Evolutionary conservation across 2,113 vertebrate genomes (phyloP), one percentile per base, ranked within the genome.

Genomic region (Eudyptes chrysolophus): DNA sequence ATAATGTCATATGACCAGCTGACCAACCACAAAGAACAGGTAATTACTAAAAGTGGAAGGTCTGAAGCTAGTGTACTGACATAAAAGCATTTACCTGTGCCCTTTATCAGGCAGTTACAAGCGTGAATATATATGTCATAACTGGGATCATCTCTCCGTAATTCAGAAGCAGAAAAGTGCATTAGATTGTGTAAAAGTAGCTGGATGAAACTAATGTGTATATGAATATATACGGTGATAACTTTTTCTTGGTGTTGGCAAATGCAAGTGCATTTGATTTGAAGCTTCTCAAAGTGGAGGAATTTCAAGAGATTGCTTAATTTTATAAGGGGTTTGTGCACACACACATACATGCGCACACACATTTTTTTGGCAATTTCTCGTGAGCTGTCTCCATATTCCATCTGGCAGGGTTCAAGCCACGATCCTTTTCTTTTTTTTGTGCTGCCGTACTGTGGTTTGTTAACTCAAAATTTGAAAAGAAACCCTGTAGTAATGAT

Each of bases 321-420:
- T 86, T 94, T 94, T 71, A 26, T 62, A 21, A 78, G 75, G 64
- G 42, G 26, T 75, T 96, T 94, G 58, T 89, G 76, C 83, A 62
- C 57, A 75, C 52, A 46, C 58, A 40, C 84, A 13, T 4, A 40
- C 84, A 13, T 4, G 30, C 58, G 20, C 46, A 26, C 66, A 72
- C 58, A 44, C 11, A 27, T n/a, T 72, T 72, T 80, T 92, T 89
- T 96, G 95, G 94, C 86, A 84, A 61, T 65, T 52, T 94, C 69
- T 76, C 54, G 84, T 82, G 83, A 87, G 76, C 85, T 75, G 64
- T 86, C 94, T 96, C 66, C 49, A 27, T 69, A 29, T 91, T 87
- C 93, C 89, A 91, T 96, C 94, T 96, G 89, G 49, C 74, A 83
- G 49, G 38, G 81, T 93, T 93, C 91, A 92, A 88, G 49, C 54